A percentile compares a stretch with the other conserved stretches of the same genome.
phyloP scores from a whole-genome alignment of 2,888 invertebrate genomes.

The Drosophila pseudotalamancana region DNA sequence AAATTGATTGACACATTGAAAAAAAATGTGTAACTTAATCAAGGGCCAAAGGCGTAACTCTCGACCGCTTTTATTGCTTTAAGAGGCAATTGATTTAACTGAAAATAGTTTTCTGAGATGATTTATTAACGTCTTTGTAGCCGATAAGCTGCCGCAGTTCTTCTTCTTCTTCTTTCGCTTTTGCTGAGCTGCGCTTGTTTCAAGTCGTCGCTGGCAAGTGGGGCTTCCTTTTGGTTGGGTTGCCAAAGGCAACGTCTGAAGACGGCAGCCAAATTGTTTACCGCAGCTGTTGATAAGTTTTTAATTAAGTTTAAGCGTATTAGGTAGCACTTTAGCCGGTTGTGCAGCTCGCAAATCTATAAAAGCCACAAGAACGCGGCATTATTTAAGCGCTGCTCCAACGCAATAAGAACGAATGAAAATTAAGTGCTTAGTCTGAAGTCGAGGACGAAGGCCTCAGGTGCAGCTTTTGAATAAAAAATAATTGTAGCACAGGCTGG shows the following conservation, averaged over 20 bases:
- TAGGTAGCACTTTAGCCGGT: constrained; percentile 61
- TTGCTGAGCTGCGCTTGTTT: background rate
- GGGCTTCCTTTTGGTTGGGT: constrained; percentile 1
- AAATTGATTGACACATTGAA: constrained; percentile 2
- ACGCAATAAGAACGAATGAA: constrained; percentile 5
- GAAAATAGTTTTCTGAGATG: constrained; percentile 19
- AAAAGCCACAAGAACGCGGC: constrained; percentile 37
- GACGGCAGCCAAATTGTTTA: constrained; percentile 57
- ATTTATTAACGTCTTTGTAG: background rate
- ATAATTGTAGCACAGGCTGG: constrained; percentile 26
- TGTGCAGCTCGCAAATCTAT: constrained; percentile 30
- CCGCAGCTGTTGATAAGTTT: constrained; percentile 73
- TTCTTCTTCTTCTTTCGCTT: background rate
- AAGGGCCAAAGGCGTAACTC: background rate
- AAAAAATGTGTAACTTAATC: too few species aligned
- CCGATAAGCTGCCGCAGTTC: constrained; percentile 1
- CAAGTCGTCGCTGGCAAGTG: constrained; percentile 3
- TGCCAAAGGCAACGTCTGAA: constrained; percentile 42
- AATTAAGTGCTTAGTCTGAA: constrained; percentile 38
- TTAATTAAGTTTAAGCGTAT: constrained; percentile 73
- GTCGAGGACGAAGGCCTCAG: background rate
- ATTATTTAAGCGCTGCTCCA: constrained; percentile 25
- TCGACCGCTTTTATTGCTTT: background rate
- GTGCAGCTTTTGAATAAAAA: constrained; percentile 17
- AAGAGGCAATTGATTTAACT: constrained; percentile 2